Evolutionary conservation across 2,113 vertebrate genomes (phyloP).

Genomic region (Syngnathus typhle): DNA sequence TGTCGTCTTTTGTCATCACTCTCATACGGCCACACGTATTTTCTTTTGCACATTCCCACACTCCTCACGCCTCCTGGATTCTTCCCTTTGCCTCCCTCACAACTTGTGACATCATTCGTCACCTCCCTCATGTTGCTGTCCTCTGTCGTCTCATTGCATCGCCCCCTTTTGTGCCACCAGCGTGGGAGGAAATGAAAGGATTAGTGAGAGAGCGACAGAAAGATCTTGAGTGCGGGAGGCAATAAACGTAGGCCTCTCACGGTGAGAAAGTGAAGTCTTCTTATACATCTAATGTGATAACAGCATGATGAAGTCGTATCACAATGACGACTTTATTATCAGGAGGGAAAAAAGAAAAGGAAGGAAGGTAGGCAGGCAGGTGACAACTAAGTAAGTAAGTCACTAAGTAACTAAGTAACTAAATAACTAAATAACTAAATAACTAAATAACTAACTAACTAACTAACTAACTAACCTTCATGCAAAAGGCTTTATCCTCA

Average conservation of each 20-base stretch:
- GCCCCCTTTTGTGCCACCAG: slow-evolving; percentile 32
- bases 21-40: slow-evolving; percentile 8
- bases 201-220: slow-evolving; percentile 41
- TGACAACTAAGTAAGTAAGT: no score
- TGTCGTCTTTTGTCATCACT: slow-evolving; percentile 18
- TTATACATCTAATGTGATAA: slow-evolving; percentile 47
- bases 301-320: slow-evolving; percentile 47
- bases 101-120: slow-evolving; percentile 38
- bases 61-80: slow-evolving; percentile 7
- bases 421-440: not conserved
- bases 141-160: slow-evolving; percentile 28
- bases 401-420: no score
- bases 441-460: not conserved
- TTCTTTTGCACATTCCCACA: slow-evolving; percentile 19
- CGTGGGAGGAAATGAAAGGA: slow-evolving; percentile 60
- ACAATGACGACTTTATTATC: slow-evolving; percentile 37
- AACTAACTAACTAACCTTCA: not conserved
- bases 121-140: slow-evolving; percentile 26
- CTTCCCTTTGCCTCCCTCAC: slow-evolving; percentile 35
- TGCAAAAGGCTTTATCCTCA: no score
- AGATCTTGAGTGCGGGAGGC: slow-evolving; percentile 55
- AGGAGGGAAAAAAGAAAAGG: not conserved
- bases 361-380: no score
- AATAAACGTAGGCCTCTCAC: slow-evolving; percentile 51
- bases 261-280: slow-evolving; percentile 34